Percentiles rank a stretch among this genome's conserved stretches.
Conservation (phyloP, 2,113 vertebrate species). For the Numenius arquata region DNA sequence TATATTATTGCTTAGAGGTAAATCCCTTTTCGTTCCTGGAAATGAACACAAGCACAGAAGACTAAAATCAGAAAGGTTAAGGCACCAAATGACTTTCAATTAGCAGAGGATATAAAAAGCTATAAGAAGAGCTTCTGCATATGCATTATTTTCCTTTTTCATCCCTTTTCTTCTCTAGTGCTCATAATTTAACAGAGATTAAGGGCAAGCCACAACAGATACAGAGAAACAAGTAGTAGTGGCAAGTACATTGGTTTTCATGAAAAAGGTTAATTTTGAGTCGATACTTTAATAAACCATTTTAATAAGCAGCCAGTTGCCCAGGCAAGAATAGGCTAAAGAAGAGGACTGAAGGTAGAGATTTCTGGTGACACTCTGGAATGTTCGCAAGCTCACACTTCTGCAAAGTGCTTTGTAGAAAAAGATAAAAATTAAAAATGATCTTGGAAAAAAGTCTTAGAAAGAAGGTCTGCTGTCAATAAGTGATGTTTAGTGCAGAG, state of each 20-base stretch:
- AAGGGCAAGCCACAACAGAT: background rate
- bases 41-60: background rate
- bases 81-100: background rate
- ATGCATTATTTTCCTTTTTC: background rate
- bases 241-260: background rate
- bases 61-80: slow-evolving; percentile 11
- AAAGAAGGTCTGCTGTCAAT: background rate
- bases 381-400: background rate
- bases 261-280: background rate
- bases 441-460: background rate
- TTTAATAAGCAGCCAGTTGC: background rate
- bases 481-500: background rate
- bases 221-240: background rate
- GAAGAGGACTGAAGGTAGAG: background rate
- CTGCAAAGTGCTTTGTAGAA: background rate
- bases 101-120: background rate
- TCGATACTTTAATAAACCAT: accelerated
- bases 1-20: slow-evolving; percentile 32
- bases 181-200: background rate
- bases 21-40: slow-evolving; percentile 5
- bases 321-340: background rate
- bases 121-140: background rate
- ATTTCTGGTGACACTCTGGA: background rate
- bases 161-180: background rate
- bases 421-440: background rate